Conservation (phyloP, 2,888 invertebrate species). For the Drosophila atroscutellata region DNA sequence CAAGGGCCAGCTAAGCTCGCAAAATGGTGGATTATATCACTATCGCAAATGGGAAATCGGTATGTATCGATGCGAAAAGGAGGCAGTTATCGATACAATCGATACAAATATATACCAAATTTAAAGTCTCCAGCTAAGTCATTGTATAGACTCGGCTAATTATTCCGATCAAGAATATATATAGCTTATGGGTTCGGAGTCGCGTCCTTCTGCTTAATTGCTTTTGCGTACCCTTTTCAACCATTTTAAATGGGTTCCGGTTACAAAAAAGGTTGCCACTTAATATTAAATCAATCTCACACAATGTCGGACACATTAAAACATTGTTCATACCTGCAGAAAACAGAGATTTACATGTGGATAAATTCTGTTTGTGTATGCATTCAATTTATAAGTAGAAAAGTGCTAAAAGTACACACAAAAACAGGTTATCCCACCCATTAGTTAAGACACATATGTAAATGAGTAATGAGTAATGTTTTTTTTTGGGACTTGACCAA, state of each 20-base stretch:
- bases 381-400: constrained; percentile 50
- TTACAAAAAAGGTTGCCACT: neutral
- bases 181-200: neutral
- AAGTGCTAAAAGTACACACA: constrained; percentile 23
- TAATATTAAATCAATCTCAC: neutral
- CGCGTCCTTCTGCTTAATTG: neutral
- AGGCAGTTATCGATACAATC: neutral
- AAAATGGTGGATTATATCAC: neutral
- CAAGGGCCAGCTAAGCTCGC: neutral
- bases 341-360: neutral
- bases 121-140: neutral
- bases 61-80: neutral
- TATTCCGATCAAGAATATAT: neutral
- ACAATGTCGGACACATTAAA: constrained; percentile 4
- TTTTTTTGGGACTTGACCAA: neutral
- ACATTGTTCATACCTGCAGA: neutral
- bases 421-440: constrained; percentile 30
- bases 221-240: neutral
- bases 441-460: constrained; percentile 60
- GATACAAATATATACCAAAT: neutral
- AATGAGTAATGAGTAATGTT: constrained; percentile 62
- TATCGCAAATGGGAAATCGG: neutral
- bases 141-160: neutral
- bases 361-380: neutral
- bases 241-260: neutral